These are phyloP conservation scores for Xiphias gladius DNA, from an alignment of 2,113 vertebrate species.

Conservation along the genomic window DNA sequence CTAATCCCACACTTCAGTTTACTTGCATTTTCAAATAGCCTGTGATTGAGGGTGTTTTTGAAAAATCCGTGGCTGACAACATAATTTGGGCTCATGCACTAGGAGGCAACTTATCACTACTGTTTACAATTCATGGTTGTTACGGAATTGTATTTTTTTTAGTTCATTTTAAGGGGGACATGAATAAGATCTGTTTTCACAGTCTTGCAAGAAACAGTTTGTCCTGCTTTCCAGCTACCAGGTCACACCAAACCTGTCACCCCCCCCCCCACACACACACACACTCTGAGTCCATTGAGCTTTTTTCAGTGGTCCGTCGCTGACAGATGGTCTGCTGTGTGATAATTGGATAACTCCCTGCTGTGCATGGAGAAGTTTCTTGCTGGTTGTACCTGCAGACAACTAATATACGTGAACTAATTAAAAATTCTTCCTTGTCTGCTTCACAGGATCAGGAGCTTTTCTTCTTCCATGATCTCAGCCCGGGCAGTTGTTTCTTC, in stretches of 20 bases:
- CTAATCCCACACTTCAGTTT: not conserved
- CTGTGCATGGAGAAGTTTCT: slow-evolving; percentile 37
- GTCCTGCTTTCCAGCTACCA: not conserved
- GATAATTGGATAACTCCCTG: slow-evolving; percentile 44
- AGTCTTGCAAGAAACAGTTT: not conserved
- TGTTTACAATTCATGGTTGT: not conserved
- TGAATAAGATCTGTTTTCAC: not conserved
- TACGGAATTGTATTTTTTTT: not conserved
- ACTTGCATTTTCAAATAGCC: not conserved
- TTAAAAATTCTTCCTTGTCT: slow-evolving; percentile 35
- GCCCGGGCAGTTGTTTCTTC: slow-evolving; percentile 97
- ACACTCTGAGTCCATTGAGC: not conserved
- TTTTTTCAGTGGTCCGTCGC: not conserved
- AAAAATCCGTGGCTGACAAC: not conserved
- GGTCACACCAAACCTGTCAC: not conserved
- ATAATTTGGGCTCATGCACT: too few relatives aligned
- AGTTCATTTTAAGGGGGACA: not conserved
- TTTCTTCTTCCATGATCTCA: slow-evolving; percentile 97
- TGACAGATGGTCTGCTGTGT: slow-evolving; percentile 51
- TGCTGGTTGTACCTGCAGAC: slow-evolving; percentile 34
- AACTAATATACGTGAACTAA: slow-evolving; percentile 27
- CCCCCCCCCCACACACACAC: not conserved
- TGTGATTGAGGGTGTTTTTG: not conserved
- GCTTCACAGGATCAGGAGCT: slow-evolving; percentile 93
- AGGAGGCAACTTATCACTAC: too few relatives aligned